These are phyloP conservation scores for Colletes collaris DNA, from an alignment of 2,888 invertebrate genomes.

Conservation along the genomic window DNA sequence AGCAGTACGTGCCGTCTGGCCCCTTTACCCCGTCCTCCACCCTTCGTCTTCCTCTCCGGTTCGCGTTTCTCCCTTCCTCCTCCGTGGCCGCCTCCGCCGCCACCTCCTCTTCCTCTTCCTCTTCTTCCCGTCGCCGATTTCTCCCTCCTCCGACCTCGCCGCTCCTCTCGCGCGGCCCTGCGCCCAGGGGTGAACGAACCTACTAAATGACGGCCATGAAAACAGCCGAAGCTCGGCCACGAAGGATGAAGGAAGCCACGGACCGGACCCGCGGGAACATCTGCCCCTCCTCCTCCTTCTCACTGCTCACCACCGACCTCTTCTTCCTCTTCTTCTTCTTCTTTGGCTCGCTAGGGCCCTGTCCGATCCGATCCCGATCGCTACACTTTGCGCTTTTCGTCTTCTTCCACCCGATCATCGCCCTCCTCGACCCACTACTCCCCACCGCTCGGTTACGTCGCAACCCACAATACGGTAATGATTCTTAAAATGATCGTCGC, in stretches of 20 bases:
- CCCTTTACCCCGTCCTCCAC: slow-evolving; percentile 67
- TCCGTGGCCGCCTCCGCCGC: slow-evolving; percentile 43
- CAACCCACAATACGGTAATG: background rate
- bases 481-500: no score
- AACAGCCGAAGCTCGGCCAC: slow-evolving; percentile 82
- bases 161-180: slow-evolving; percentile 70
- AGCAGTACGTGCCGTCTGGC: slow-evolving; percentile 77
- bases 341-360: background rate
- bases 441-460: background rate
- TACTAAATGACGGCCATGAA: slow-evolving; percentile 84
- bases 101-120: slow-evolving; percentile 54
- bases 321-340: background rate
- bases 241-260: slow-evolving; percentile 78
- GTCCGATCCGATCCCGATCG: slow-evolving; percentile 9
- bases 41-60: slow-evolving; percentile 41
- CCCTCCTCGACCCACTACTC: background rate
- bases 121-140: slow-evolving; percentile 63
- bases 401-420: slow-evolving; percentile 10
- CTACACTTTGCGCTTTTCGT: slow-evolving; percentile 16
- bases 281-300: slow-evolving; percentile 37
- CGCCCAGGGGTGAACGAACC: slow-evolving; percentile 83
- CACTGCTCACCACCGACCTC: slow-evolving; percentile 17
- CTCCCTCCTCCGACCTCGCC: slow-evolving; percentile 47
- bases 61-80: slow-evolving; percentile 36
- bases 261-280: slow-evolving; percentile 74